Conservation (phyloP, 2,888 invertebrate species). For the Brachynemurus nebulosus region DNA sequence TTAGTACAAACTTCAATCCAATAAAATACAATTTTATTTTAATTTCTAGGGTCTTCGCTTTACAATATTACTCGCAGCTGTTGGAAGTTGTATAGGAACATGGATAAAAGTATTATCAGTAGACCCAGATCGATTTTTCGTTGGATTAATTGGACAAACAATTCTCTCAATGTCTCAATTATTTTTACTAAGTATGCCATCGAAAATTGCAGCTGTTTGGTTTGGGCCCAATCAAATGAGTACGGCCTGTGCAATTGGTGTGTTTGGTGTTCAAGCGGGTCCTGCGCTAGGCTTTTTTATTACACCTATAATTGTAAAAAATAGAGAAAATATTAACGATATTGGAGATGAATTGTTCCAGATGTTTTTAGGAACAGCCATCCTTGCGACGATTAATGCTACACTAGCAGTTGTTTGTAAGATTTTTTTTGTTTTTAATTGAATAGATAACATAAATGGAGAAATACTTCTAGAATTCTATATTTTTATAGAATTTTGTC, state of each 20-base stretch:
- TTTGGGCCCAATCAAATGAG: conserved; percentile 49
- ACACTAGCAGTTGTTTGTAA: conserved; percentile 37
- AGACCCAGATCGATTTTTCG: conserved; percentile 41
- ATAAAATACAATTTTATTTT: neutral
- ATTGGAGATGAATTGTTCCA: conserved; percentile 31
- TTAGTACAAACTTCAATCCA: too few species aligned
- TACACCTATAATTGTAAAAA: conserved; percentile 38
- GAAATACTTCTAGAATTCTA: neutral
- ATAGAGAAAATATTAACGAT: conserved; percentile 31
- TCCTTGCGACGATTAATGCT: conserved; percentile 39
- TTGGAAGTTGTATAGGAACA: conserved; percentile 43
- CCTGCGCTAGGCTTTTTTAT: conserved; percentile 55
- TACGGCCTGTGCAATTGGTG: conserved; percentile 55
- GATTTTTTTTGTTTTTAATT: conserved; percentile 13
- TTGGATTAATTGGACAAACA: conserved; percentile 46
- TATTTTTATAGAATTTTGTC: too few species aligned
- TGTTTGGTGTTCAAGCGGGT: conserved; percentile 62
- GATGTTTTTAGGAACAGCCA: conserved; percentile 25
- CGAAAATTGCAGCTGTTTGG: conserved; percentile 54
- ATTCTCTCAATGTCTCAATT: conserved; percentile 42
- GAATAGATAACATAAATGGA: neutral
- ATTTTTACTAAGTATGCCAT: conserved; percentile 51
- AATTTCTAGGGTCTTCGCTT: conserved; percentile 37
- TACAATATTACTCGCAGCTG: conserved; percentile 36
- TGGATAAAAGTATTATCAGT: conserved; percentile 46